Conservation (phyloP, 2,888 invertebrate genomes). For the Ochlodes sylvanus region DNA sequence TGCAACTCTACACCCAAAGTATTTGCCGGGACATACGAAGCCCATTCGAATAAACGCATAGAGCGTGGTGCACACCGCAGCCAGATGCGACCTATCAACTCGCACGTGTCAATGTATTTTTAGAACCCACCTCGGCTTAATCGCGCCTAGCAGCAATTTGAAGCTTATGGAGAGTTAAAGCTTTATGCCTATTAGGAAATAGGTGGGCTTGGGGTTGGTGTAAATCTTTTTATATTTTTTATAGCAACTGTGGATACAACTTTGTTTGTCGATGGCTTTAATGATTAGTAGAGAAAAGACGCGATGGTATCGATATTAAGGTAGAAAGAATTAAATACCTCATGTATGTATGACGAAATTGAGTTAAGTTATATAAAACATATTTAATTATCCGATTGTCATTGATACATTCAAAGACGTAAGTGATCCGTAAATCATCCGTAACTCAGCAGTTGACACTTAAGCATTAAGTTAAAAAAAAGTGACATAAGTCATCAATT, state of each 20-base stretch:
- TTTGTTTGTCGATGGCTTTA: neutral
- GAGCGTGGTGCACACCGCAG: neutral
- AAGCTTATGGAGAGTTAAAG: conserved; percentile 1
- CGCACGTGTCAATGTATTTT: conserved; percentile 11
- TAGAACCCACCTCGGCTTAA: conserved; percentile 2
- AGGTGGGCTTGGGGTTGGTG: neutral
- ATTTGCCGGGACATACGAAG: neutral
- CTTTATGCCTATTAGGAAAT: conserved; percentile 8
- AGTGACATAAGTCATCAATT: too few relatives aligned
- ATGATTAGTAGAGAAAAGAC: too few relatives aligned
- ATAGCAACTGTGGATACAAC: neutral
- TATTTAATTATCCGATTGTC: too few relatives aligned
- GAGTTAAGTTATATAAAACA: too few relatives aligned
- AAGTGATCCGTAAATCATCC: too few relatives aligned
- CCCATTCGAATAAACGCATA: neutral
- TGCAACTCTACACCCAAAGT: neutral
- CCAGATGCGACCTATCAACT: conserved; percentile 4
- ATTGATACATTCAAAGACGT: too few relatives aligned
- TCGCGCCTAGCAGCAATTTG: neutral
- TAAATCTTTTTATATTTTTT: conserved; percentile 6
- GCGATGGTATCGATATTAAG: too few relatives aligned
- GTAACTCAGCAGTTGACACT: too few relatives aligned
- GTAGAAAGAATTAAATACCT: too few relatives aligned
- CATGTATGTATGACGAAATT: too few relatives aligned
- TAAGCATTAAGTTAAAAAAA: too few relatives aligned